phyloP scores from a whole-genome alignment of 2,797 vertebrate genomes.

The Tapera naevia region DNA sequence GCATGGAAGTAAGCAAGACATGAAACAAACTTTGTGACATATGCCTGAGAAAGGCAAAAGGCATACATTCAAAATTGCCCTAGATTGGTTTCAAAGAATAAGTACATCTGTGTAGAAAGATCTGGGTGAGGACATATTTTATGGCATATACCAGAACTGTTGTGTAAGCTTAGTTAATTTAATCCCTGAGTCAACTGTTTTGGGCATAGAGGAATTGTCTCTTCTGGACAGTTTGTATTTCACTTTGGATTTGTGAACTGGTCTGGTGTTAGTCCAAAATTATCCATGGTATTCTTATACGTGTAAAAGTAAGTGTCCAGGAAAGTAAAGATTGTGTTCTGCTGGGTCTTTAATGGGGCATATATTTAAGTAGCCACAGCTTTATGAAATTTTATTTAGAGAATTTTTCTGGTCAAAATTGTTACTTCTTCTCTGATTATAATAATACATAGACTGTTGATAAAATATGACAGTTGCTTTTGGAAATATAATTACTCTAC shows the following conservation, averaged over 20 bases:
- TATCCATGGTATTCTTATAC: background rate
- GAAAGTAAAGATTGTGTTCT: background rate
- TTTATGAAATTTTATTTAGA: background rate
- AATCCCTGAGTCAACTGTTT: background rate
- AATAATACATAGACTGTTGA: background rate
- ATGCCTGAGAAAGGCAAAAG: background rate
- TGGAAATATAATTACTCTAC: background rate
- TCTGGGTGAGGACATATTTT: background rate
- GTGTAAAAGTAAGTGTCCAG: background rate
- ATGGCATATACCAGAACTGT: background rate
- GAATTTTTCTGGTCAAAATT: background rate
- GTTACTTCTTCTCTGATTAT: background rate
- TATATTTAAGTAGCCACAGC: background rate
- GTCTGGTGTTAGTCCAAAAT: background rate
- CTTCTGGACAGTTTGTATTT: background rate
- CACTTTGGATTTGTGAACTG: background rate
- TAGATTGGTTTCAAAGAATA: background rate
- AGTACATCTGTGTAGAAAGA: background rate
- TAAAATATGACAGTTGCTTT: background rate
- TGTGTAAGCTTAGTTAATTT: background rate
- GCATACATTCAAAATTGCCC: background rate
- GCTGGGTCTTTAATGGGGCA: background rate
- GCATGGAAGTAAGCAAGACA: background rate
- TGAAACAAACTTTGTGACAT: background rate
- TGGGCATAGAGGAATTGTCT: background rate